phyloP scores from a whole-genome alignment of 2,113 vertebrate genomes.

The Cavia porcellus region DNA sequence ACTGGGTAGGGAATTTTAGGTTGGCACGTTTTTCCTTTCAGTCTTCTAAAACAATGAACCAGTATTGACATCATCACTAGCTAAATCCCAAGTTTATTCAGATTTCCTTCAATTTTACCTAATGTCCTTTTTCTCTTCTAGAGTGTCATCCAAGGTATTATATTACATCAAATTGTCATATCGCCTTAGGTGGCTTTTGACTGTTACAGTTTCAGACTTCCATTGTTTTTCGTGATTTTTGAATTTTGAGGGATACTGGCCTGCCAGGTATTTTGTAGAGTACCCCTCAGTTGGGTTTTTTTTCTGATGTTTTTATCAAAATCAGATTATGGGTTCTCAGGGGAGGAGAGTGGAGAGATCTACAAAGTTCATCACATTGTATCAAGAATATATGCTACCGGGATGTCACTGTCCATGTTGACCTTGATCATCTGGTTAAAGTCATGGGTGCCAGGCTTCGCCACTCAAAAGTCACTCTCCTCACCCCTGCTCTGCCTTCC shows the following conservation, averaged over 20 bases:
- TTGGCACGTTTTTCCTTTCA: not conserved
- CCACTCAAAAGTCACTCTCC: not conserved
- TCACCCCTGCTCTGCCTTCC: not conserved
- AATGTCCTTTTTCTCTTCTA: not conserved
- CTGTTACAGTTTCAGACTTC: not conserved
- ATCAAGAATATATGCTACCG: not conserved
- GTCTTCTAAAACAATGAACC: not conserved
- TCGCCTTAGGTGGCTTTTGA: not conserved
- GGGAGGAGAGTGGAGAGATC: not conserved
- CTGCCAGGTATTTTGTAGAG: not conserved
- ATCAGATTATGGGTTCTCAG: not conserved
- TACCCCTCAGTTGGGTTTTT: not conserved
- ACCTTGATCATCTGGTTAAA: not conserved
- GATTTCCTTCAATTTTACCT: not conserved
- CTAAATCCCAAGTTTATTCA: not conserved
- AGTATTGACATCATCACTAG: not conserved
- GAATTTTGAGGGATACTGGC: not conserved
- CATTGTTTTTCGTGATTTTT: not conserved
- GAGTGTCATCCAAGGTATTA: not conserved
- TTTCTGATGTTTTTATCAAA: slow-evolving; percentile 29
- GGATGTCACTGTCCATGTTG: not conserved
- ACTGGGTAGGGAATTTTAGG: not conserved
- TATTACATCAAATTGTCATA: not conserved
- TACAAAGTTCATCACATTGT: not conserved
- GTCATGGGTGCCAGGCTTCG: not conserved